A percentile compares a stretch with the other conserved stretches of the same genome.
Evolutionary conservation across 2,113 vertebrate species (phyloP).

Genomic region (Equus przewalskii): DNA sequence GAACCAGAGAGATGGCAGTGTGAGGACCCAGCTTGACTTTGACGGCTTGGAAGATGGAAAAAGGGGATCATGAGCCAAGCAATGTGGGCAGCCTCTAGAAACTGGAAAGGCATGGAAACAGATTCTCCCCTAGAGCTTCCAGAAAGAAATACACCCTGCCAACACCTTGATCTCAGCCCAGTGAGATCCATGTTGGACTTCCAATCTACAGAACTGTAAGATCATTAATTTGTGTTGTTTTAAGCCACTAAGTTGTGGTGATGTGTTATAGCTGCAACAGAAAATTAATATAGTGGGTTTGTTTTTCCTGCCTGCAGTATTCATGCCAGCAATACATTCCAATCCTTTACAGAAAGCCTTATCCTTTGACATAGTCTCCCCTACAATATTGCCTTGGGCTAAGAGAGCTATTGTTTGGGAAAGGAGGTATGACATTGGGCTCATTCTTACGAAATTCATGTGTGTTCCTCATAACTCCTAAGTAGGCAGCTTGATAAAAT

Average conservation of each 20-base stretch:
- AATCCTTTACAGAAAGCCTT: not conserved
- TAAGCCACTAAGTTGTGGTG: not conserved
- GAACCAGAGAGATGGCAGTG: not conserved
- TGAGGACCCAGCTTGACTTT: not conserved
- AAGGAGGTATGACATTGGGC: not conserved
- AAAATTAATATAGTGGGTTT: not conserved
- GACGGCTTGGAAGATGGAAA: not conserved
- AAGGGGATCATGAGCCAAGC: not conserved
- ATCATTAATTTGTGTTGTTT: not conserved
- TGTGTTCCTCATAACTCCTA: not conserved
- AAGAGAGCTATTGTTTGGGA: not conserved
- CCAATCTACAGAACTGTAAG: not conserved
- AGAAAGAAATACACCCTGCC: not conserved
- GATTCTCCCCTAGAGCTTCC: not conserved
- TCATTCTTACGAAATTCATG: not conserved
- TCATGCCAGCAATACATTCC: not conserved
- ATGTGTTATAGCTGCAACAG: not conserved
- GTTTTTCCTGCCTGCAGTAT: not conserved
- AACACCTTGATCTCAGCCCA: not conserved
- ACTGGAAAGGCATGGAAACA: not conserved
- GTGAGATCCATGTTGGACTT: not conserved
- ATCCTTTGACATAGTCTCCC: not conserved
- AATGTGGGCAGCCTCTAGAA: not conserved
- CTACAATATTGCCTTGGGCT: not conserved
- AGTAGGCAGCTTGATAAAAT: not conserved